A percentile compares a stretch with the other conserved stretches of the same genome.
Evolutionary conservation across 37 sponge, comb jelly and placozoan species (phyloP).

Genomic region (Chondrosia reniformis): DNA sequence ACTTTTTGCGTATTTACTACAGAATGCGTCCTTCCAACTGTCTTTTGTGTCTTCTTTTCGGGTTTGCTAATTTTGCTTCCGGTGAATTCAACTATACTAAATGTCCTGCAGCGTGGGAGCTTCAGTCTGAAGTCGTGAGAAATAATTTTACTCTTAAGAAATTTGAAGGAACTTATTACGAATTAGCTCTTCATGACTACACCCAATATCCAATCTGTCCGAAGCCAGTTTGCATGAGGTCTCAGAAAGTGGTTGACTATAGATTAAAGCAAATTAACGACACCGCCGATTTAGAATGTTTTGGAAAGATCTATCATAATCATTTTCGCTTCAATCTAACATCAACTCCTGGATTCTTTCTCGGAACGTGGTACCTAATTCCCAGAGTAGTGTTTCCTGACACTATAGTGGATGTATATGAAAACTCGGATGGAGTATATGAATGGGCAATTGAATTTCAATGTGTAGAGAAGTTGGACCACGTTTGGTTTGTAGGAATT

Average conservation of each 20-base stretch:
- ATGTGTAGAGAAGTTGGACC: constrained; percentile 45
- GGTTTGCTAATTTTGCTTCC: background rate
- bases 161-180: constrained; percentile 48
- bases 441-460: constrained; percentile 65
- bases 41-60: too few species aligned
- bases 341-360: constrained; percentile 28
- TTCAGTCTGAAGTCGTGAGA: constrained; percentile 52
- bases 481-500: constrained; percentile 45
- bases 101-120: constrained; percentile 43
- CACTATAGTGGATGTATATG: constrained; percentile 48
- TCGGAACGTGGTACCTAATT: background rate
- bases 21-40: too few species aligned
- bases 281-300: constrained; percentile 27
- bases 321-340: constrained; percentile 40
- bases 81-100: constrained; percentile 49
- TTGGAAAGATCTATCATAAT: constrained; percentile 7
- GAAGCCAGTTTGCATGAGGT: constrained; percentile 32
- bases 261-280: constrained; percentile 37
- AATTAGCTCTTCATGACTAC: constrained; percentile 58
- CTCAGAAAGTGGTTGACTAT: constrained; percentile 39
- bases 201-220: constrained; percentile 56
- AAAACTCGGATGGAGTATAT: constrained; percentile 27
- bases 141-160: constrained; percentile 34
- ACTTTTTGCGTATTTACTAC: too few species aligned
- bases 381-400: constrained; percentile 27